Percentiles rank a stretch among this genome's conserved stretches.
Conservation (phyloP, 2,113 vertebrate species). For the Boulengerochromis microlepis region DNA sequence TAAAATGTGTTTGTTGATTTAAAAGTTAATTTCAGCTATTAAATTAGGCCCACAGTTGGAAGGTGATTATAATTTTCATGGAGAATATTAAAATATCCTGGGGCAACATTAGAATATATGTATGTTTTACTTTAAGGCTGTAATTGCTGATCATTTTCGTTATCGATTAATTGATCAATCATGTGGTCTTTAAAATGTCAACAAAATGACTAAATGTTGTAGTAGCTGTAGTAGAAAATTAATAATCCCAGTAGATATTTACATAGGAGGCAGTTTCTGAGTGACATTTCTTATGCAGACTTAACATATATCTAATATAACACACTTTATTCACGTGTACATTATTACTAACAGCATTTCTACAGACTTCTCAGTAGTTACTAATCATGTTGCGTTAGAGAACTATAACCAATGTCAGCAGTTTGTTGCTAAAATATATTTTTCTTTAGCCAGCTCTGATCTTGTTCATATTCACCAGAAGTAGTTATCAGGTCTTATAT, state of each 20-base stretch:
- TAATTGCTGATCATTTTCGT: neutral
- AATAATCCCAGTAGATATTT: neutral
- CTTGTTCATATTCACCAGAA: constrained; percentile 16
- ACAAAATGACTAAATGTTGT: neutral
- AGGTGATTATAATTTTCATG: neutral
- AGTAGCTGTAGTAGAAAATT: neutral
- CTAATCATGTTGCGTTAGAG: neutral
- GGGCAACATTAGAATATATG: neutral
- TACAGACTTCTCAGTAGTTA: neutral
- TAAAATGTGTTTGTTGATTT: neutral
- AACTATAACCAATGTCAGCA: neutral
- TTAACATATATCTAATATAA: neutral
- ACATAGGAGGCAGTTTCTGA: neutral
- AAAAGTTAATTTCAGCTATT: neutral
- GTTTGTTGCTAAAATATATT: neutral
- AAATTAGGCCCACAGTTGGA: neutral
- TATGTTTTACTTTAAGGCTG: neutral
- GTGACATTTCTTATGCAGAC: neutral
- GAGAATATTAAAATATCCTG: neutral
- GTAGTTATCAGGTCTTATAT: constrained; percentile 9
- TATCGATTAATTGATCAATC: neutral
- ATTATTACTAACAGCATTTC: neutral
- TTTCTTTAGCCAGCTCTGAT: neutral
- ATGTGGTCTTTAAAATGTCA: neutral
- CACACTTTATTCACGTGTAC: rapidly evolving